phyloP scores from a whole-genome alignment of 1,140 invertebrate genomes.

The Eulimnadia texana region DNA sequence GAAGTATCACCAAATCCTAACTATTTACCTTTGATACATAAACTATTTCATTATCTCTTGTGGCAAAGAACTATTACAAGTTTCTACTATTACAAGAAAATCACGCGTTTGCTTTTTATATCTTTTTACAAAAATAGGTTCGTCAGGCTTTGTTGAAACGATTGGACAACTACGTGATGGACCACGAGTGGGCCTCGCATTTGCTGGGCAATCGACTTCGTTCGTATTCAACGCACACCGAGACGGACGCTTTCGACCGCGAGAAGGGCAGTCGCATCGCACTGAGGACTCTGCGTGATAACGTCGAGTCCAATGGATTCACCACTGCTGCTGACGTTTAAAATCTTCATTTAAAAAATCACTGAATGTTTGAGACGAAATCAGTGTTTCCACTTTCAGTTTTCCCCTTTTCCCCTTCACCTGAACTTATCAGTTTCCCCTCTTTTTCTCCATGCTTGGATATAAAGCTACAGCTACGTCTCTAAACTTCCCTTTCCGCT shows the following conservation, averaged over 20 bases:
- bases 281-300: background rate
- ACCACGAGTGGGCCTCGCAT: background rate
- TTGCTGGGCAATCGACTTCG: background rate
- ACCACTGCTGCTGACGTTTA: background rate
- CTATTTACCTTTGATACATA: background rate
- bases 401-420: too few relatives aligned
- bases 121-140: background rate
- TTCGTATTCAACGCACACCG: background rate
- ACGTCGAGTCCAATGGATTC: background rate
- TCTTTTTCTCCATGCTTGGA: too few relatives aligned
- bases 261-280: background rate
- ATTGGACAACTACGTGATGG: conserved; percentile 8
- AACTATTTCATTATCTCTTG: background rate
- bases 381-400: too few relatives aligned
- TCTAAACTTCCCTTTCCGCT: too few relatives aligned
- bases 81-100: background rate
- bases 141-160: background rate
- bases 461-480: too few relatives aligned
- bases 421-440: too few relatives aligned
- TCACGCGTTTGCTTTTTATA: background rate
- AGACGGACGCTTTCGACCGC: background rate
- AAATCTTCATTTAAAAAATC: too few relatives aligned
- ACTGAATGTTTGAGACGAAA: too few relatives aligned
- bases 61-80: background rate
- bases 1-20: conserved; percentile 28